A percentile compares a stretch with the other conserved stretches of the same genome.
phyloP scores from a whole-genome alignment of 2,113 vertebrate genomes.

The Engystomops pustulosus region DNA sequence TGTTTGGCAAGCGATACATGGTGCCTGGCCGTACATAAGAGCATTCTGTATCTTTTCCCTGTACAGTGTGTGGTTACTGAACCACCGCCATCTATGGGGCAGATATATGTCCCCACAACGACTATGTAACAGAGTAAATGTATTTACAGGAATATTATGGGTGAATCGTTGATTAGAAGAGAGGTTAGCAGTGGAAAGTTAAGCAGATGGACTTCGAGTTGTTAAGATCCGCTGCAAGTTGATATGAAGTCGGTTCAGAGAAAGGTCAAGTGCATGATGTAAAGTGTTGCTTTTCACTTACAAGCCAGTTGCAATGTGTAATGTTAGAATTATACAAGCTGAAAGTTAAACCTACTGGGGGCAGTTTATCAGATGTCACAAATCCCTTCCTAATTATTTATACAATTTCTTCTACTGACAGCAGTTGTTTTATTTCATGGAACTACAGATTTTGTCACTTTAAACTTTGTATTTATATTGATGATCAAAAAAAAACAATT shows the following conservation, averaged over 20 bases:
- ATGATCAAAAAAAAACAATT: too few relatives aligned
- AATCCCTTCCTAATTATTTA: conserved; percentile 14
- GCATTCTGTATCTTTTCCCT: too few relatives aligned
- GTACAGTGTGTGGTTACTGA: too few relatives aligned
- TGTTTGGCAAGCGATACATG: too few relatives aligned
- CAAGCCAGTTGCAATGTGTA: conserved; percentile 35
- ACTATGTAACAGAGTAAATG: too few relatives aligned
- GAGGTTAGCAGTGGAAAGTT: not conserved
- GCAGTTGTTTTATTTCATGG: not conserved
- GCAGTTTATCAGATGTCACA: not conserved
- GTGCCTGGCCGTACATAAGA: too few relatives aligned
- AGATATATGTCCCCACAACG: too few relatives aligned
- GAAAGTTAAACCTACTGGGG: conserved; percentile 3
- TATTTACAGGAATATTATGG: too few relatives aligned
- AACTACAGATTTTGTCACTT: not conserved
- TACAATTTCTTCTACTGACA: not conserved
- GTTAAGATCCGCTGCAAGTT: not conserved
- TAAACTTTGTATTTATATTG: too few relatives aligned
- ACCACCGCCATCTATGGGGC: too few relatives aligned
- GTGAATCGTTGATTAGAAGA: not conserved
- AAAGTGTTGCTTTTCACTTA: conserved; percentile 40
- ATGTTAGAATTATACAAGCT: not conserved
- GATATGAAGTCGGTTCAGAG: conserved; percentile 42
- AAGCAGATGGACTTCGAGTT: not conserved
- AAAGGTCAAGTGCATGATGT: conserved; percentile 31